Conservation (phyloP, 2,113 vertebrate genomes). For the Zingel zingel region DNA sequence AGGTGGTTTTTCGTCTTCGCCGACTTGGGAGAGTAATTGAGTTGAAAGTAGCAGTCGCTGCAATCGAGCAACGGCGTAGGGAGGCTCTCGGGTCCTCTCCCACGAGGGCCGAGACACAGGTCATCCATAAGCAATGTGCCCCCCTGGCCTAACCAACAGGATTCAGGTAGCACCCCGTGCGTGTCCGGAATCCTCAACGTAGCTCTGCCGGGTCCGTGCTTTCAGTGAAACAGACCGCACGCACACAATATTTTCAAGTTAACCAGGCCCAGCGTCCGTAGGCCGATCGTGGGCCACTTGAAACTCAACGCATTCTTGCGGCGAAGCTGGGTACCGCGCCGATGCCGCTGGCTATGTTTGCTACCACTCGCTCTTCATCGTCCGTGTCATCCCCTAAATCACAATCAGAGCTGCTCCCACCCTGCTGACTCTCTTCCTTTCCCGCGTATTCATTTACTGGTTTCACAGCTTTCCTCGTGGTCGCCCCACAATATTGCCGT, state of each 20-base stretch:
- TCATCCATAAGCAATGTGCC: neutral
- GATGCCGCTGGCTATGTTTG: neutral
- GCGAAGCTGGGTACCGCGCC: neutral
- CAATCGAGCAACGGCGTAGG: no score
- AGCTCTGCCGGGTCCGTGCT: neutral
- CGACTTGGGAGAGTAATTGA: conserved; percentile 22
- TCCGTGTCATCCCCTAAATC: neutral
- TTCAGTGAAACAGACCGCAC: neutral
- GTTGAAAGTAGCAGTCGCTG: conserved; percentile 8
- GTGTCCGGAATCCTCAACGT: conserved; percentile 1
- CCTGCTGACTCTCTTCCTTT: neutral
- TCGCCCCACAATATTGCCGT: no score
- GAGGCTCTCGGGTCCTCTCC: accelerated
- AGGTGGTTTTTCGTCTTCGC: no score
- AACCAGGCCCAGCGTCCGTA: neutral
- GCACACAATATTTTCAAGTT: conserved; percentile 14
- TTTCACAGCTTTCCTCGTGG: no score
- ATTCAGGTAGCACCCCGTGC: neutral
- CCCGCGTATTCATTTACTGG: no score
- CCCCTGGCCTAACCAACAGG: neutral
- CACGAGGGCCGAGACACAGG: neutral
- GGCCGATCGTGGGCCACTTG: neutral
- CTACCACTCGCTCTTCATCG: neutral
- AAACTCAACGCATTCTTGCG: neutral
- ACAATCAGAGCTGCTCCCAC: neutral